Evolutionary conservation across 2,797 vertebrate genomes (phyloP).

Genomic region (Onychomys torridus): DNA sequence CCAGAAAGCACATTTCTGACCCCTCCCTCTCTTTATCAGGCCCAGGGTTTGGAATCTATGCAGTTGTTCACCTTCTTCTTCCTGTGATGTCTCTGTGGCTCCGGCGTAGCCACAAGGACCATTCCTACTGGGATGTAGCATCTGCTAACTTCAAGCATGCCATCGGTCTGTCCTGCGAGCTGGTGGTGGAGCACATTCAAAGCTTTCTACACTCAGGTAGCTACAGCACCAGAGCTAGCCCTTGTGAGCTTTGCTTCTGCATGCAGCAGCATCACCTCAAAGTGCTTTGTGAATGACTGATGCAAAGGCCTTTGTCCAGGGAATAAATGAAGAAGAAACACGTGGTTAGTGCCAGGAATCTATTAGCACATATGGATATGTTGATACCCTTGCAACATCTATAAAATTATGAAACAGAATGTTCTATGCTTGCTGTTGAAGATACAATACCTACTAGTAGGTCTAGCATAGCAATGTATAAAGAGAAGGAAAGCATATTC

Average conservation of each 20-base stretch:
- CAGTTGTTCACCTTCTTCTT: slow-evolving; percentile 96
- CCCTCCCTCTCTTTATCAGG: slow-evolving; percentile 86
- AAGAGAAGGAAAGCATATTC: slow-evolving; percentile 14
- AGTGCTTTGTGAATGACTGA: neutral
- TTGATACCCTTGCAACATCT: neutral
- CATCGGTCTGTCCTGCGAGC: slow-evolving; percentile 97
- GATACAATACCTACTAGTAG: neutral
- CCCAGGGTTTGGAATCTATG: slow-evolving; percentile 97
- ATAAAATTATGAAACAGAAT: neutral
- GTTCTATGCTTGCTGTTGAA: neutral
- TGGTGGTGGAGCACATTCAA: slow-evolving; percentile 97
- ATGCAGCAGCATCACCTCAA: neutral
- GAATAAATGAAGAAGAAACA: slow-evolving; percentile 1
- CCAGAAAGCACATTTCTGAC: neutral
- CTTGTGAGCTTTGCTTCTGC: neutral
- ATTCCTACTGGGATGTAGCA: slow-evolving; percentile 96
- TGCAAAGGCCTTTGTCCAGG: neutral
- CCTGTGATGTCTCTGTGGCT: slow-evolving; percentile 98
- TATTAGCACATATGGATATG: neutral
- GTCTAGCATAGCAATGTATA: neutral
- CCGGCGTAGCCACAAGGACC: slow-evolving; percentile 95
- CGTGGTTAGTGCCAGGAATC: neutral
- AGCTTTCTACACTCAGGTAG: slow-evolving; percentile 97
- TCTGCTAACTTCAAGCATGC: slow-evolving; percentile 98
- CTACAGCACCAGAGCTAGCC: neutral